Percentiles rank a stretch among this genome's conserved stretches.
Conservation (phyloP, 2,888 invertebrate species). For the Incurvaria masculella region DNA sequence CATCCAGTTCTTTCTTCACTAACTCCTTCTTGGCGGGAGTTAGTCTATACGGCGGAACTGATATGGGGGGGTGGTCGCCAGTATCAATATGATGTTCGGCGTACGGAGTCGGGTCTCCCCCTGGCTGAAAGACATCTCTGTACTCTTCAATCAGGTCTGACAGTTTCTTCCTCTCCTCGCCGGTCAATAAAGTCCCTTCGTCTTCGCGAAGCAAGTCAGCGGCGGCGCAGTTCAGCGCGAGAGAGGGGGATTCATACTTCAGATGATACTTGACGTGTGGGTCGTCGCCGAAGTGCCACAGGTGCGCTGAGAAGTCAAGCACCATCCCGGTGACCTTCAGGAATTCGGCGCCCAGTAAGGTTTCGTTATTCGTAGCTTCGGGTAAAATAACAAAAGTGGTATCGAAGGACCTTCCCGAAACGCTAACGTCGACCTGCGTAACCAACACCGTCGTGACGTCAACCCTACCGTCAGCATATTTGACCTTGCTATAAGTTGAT, state of each 20-base stretch:
- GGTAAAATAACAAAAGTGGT: background rate
- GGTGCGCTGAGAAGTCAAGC: too few relatives aligned
- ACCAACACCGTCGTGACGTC: background rate
- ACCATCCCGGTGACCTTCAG: too few relatives aligned
- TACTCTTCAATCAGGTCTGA: background rate
- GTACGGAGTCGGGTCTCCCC: conserved; percentile 9
- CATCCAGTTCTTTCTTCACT: conserved; percentile 19
- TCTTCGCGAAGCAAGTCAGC: too few relatives aligned
- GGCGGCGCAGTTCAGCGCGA: too few relatives aligned
- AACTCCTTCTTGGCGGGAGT: conserved; percentile 18
- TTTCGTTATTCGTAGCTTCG: background rate
- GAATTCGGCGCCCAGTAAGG: background rate
- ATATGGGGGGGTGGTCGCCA: conserved; percentile 18
- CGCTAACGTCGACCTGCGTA: background rate
- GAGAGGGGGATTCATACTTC: too few relatives aligned
- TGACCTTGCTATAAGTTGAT: too few relatives aligned
- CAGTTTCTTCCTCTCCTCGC: too few relatives aligned
- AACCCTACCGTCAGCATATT: too few relatives aligned
- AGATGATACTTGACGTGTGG: too few relatives aligned
- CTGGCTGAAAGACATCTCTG: background rate
- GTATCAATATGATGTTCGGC: conserved; percentile 18
- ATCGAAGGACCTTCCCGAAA: background rate
- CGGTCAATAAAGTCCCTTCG: too few relatives aligned
- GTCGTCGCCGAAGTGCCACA: too few relatives aligned
- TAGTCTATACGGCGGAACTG: conserved; percentile 22